These are phyloP conservation scores for Ornithorhynchus anatinus DNA, from an alignment of 2,113 vertebrate genomes.

Conservation along the genomic window DNA sequence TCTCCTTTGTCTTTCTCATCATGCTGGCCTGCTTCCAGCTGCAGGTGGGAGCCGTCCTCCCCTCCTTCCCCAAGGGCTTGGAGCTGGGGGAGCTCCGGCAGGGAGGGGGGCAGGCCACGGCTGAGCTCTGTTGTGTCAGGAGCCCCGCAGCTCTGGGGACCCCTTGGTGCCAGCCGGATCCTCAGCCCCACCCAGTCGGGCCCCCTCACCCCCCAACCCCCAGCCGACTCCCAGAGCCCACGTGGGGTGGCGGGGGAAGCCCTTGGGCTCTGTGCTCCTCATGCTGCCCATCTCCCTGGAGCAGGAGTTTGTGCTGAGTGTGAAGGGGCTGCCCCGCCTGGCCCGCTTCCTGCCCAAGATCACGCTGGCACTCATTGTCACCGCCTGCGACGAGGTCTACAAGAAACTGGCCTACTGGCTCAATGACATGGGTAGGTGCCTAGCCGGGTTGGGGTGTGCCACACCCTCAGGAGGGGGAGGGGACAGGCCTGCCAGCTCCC, in stretches of 20 bases:
- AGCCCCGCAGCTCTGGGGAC: neutral
- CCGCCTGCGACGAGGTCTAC: conserved; percentile 91
- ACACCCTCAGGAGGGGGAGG: neutral
- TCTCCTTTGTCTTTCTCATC: conserved; percentile 89
- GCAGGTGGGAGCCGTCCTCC: conserved; percentile 75
- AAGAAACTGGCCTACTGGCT: conserved; percentile 95
- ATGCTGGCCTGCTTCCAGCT: conserved; percentile 97
- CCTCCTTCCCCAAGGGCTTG: neutral
- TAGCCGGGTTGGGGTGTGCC: neutral
- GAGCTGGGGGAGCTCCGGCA: neutral
- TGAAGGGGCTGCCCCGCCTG: conserved; percentile 89
- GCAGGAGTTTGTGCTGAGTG: conserved; percentile 90
- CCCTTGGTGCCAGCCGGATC: too few relatives aligned
- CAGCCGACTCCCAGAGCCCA: neutral
- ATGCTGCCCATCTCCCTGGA: neutral
- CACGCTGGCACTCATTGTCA: conserved; percentile 91
- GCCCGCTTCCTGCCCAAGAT: conserved; percentile 93
- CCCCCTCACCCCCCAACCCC: neutral
- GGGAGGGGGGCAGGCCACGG: neutral
- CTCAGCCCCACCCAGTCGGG: neutral
- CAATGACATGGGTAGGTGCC: conserved; percentile 90
- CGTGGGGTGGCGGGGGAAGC: conserved; percentile 82
- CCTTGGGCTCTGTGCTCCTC: conserved; percentile 53
- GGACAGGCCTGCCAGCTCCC: neutral
- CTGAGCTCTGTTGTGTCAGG: neutral